Conservation (phyloP, 2,113 vertebrate species). For the Caranx melampygus region DNA sequence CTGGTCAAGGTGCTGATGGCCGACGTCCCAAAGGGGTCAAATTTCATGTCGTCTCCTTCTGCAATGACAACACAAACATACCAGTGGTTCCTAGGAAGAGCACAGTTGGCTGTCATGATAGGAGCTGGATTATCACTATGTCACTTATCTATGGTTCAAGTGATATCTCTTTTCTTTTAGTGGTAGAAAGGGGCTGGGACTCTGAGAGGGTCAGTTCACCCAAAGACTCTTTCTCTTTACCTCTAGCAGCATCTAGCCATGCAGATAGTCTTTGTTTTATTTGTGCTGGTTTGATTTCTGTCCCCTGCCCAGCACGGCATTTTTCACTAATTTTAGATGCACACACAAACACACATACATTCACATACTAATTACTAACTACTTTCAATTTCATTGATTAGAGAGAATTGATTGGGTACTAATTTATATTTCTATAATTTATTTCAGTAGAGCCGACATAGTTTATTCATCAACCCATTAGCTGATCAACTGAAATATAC, state of each 20-base stretch:
- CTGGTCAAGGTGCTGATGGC: slow-evolving; percentile 86
- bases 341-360: not conserved
- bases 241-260: not conserved
- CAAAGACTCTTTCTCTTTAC: not conserved
- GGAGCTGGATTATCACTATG: not conserved
- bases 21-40: slow-evolving; percentile 90
- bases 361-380: too few relatives aligned
- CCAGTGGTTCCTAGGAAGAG: slow-evolving; percentile 69
- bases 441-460: not conserved
- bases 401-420: not conserved
- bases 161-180: not conserved
- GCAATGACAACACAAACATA: slow-evolving; percentile 86
- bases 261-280: not conserved
- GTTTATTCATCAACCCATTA: too few relatives aligned
- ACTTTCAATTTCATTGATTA: not conserved
- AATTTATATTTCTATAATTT: not conserved
- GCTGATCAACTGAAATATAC: too few relatives aligned
- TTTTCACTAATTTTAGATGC: not conserved
- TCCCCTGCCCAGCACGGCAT: not conserved
- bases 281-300: not conserved
- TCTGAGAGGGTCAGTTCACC: not conserved
- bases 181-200: not conserved
- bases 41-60: slow-evolving; percentile 95
- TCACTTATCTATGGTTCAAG: slow-evolving; percentile 5
- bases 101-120: slow-evolving; percentile 50